Conservation (phyloP, 2,888 invertebrate species). For the Cataglyphis altisquamis region DNA sequence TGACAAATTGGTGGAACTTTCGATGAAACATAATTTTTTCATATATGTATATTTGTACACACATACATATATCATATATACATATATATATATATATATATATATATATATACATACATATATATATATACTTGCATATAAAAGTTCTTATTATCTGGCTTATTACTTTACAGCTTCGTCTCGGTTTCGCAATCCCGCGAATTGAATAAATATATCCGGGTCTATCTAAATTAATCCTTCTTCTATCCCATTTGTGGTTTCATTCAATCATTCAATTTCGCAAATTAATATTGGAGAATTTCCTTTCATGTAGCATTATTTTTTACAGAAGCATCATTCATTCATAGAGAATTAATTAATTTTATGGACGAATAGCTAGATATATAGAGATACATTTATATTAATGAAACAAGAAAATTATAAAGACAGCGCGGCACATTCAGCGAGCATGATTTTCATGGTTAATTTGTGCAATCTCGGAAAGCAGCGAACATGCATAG, state of each 20-base stretch:
- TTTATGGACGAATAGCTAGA: conserved; percentile 12
- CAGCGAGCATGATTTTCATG: neutral
- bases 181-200: conserved; percentile 1
- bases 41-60: neutral
- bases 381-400: neutral
- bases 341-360: conserved; percentile 48
- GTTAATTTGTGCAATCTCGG: conserved; percentile 39
- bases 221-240: conserved; percentile 43
- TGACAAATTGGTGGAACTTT: neutral
- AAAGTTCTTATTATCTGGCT: conserved; percentile 11
- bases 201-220: conserved; percentile 33
- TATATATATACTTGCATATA: neutral
- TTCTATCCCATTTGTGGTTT: conserved; percentile 18
- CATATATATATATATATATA: neutral
- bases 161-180: conserved; percentile 10
- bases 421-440: conserved; percentile 17
- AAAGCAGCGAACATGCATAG: neutral
- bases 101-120: neutral
- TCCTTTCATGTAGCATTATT: conserved; percentile 22
- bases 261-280: conserved; percentile 51
- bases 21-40: neutral
- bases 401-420: conserved; percentile 12
- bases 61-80: neutral
- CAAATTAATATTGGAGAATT: conserved; percentile 34
- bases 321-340: conserved; percentile 16